A percentile compares a stretch with the other conserved stretches of the same genome.
These are phyloP conservation scores for Papilio machaon DNA, from an alignment of 1,140 invertebrate genomes.

Conservation along the genomic window DNA sequence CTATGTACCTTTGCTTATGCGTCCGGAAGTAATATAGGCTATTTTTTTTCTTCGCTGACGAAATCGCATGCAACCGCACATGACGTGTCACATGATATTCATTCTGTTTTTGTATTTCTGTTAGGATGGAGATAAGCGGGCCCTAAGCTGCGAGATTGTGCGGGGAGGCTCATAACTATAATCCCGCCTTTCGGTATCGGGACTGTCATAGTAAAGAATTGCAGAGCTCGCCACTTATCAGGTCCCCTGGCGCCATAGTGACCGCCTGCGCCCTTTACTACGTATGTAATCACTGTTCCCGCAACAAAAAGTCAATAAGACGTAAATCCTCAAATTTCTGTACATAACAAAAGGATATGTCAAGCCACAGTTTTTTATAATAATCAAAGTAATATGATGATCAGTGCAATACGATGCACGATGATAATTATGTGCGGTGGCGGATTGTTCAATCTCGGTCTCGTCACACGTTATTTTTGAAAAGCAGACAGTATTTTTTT, in stretches of 20 bases:
- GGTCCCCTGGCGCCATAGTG: neutral
- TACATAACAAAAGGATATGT: too few species aligned
- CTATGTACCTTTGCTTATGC: too few species aligned
- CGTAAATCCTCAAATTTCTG: neutral
- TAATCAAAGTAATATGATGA: too few species aligned
- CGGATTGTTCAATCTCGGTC: too few species aligned
- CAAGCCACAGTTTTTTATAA: too few species aligned
- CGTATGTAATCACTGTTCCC: neutral
- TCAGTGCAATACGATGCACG: too few species aligned
- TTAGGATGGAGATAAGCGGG: neutral
- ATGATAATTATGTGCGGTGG: too few species aligned
- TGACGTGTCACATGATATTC: neutral
- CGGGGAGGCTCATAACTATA: neutral
- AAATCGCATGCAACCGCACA: too few species aligned
- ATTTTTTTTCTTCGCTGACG: too few species aligned
- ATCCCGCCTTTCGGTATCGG: neutral
- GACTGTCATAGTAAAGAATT: neutral
- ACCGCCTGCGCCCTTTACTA: neutral
- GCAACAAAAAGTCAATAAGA: neutral
- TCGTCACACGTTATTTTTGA: too few species aligned
- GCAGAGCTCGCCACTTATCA: neutral
- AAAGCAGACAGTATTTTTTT: too few species aligned
- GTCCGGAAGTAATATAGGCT: too few species aligned
- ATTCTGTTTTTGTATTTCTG: neutral
- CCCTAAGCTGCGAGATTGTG: neutral